Base-by-base conservation (phyloP, 2,113 vertebrate species). In the Blennius ocellaris region DNA sequence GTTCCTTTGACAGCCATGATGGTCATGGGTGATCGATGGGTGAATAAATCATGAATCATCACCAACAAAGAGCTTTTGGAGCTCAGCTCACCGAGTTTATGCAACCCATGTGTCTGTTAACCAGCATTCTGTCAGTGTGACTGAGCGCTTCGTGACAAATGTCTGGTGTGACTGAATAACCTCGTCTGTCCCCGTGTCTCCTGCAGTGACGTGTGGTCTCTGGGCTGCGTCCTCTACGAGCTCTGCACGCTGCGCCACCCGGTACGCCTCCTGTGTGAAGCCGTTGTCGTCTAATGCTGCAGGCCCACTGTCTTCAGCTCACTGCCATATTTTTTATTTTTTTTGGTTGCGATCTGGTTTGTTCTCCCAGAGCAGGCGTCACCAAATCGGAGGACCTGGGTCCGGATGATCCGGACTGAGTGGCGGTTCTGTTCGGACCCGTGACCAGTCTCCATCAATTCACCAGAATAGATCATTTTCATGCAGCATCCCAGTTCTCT, bases 141-240 rank as follows among this genome's bases (percentile, higher is more conserved):
- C 66, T 14, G n/a, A 61, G 44, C 55, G 45, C 69, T n/a, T 11
- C 53, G 61, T 75, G 78, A 87, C 54, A 14, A 56, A 54, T 21
- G 75, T 80, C 86, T 82, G 69, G 21, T 40, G 53, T 61, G 59
- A 56, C 52, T 81, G 53, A 83, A 68, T 84, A 75, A 82, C 45
- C 15, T 0, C 49, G 11, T 81, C 11, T 72, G 0, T 87, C 11
- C 82, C 1, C 66, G 0, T 91, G 61, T 88, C 84, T 63, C 67
- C 91, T 93, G 7, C 90, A 99, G 97, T 91, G 97, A 98, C 73
- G 96, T 98, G 81, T 99, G 97, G 97, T 97, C 97, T 80, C 92
- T 99, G 67, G 97, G 97, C 41, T 99, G 97, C 79, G 93, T 98
- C 68, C 92, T 99, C 0, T 99, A 98, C 69, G 96, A 99, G 84